A percentile compares a stretch with the other conserved stretches of the same genome.
Conservation (phyloP, 1,140 invertebrate genomes). For the Homalodisca vitripennis region DNA sequence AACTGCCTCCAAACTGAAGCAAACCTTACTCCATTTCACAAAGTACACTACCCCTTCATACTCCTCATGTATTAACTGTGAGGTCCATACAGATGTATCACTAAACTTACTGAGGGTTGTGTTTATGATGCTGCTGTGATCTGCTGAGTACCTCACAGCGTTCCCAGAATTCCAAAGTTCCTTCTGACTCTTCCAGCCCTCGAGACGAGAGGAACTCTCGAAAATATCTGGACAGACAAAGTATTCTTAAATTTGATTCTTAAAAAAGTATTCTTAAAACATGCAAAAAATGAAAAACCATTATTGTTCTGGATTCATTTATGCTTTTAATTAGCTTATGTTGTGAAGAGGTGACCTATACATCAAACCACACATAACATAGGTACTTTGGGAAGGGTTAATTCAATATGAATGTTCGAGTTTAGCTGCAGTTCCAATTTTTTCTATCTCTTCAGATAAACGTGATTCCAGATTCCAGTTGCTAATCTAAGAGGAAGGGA, state of each 20-base stretch:
- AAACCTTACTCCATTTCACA: too few relatives aligned
- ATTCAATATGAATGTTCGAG: not conserved
- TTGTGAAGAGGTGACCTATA: not conserved
- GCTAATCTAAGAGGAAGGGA: too few relatives aligned
- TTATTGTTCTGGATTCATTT: not conserved
- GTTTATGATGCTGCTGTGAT: not conserved
- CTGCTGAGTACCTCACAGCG: conserved; percentile 20
- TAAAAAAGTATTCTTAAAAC: not conserved
- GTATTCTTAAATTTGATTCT: not conserved
- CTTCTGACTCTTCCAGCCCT: conserved; percentile 26
- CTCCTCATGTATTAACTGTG: too few relatives aligned
- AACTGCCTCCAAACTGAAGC: too few relatives aligned
- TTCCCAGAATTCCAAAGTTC: conserved; percentile 33
- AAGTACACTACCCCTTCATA: too few relatives aligned
- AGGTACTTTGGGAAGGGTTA: not conserved
- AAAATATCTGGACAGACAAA: conserved; percentile 21
- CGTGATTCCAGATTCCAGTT: too few relatives aligned
- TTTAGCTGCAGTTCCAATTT: too few relatives aligned
- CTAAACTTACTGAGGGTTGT: conserved; percentile 10
- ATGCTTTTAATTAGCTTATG: not conserved
- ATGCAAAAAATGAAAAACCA: not conserved
- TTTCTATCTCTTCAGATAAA: too few relatives aligned
- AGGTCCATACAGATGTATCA: too few relatives aligned
- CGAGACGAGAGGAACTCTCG: conserved; percentile 29
- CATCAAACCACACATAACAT: not conserved